Conservation (phyloP, 2,888 invertebrate species). For the Myopa tessellatipennis region DNA sequence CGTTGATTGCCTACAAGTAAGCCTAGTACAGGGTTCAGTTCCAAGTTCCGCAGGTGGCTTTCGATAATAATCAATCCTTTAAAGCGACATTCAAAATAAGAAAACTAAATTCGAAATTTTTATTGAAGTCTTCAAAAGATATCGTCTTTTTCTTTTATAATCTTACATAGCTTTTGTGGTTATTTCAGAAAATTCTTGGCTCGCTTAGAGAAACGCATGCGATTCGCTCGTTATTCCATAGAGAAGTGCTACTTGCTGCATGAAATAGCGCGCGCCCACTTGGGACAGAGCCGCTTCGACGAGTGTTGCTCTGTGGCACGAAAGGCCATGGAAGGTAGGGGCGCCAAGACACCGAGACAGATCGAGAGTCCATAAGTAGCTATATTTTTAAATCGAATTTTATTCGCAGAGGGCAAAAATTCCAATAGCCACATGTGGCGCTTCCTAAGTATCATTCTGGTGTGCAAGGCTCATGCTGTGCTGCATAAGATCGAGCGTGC, state of each 20-base stretch:
- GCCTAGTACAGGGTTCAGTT: background rate
- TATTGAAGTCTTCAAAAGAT: no score
- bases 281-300: conserved; percentile 55
- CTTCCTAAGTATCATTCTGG: conserved; percentile 56
- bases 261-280: conserved; percentile 57
- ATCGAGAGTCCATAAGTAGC: no score
- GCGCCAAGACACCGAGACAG: background rate
- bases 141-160: no score
- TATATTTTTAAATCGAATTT: conserved; percentile 4
- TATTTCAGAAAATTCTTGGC: conserved; percentile 52
- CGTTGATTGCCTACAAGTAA: conserved; percentile 55
- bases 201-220: conserved; percentile 54
- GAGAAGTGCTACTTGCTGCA: conserved; percentile 58
- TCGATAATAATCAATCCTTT: background rate
- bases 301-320: conserved; percentile 54
- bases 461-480: conserved; percentile 59
- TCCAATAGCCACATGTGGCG: conserved; percentile 60
- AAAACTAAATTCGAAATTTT: no score
- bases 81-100: background rate
- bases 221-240: conserved; percentile 55
- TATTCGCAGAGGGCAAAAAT: conserved; percentile 51
- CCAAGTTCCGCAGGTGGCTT: no score
- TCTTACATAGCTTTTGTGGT: no score
- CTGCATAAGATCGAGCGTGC: conserved; percentile 60
- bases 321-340: conserved; percentile 52